These are phyloP conservation scores for Eulemur mongoz DNA, from an alignment of 2,797 vertebrate species.

Conservation along the genomic window DNA sequence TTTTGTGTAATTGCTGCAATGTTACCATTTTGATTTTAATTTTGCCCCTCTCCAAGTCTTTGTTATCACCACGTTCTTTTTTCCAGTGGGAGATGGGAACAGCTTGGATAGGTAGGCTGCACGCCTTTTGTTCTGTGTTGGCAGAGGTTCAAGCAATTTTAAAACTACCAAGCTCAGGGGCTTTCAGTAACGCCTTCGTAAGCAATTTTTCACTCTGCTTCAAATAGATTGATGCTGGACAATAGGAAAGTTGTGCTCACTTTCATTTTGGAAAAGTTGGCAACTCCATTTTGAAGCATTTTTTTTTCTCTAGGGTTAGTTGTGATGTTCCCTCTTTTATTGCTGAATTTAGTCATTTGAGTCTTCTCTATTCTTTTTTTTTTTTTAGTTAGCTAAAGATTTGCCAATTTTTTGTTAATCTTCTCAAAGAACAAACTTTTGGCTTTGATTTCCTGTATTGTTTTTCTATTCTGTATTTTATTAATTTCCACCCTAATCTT, in stretches of 20 bases:
- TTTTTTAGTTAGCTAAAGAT: neutral
- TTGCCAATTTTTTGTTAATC: neutral
- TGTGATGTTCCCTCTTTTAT: neutral
- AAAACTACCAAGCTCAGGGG: neutral
- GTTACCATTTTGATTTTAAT: constrained; percentile 20
- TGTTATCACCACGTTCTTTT: neutral
- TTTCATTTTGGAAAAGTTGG: neutral
- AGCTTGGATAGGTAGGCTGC: neutral
- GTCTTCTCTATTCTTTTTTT: neutral
- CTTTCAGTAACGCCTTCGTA: neutral
- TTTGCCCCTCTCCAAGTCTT: neutral
- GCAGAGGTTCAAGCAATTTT: neutral
- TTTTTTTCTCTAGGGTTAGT: neutral
- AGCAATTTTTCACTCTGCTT: neutral
- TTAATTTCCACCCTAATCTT: neutral
- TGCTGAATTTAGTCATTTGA: neutral
- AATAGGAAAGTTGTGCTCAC: neutral
- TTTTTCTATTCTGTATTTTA: neutral
- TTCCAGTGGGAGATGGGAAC: neutral
- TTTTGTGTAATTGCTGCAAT: constrained; percentile 15
- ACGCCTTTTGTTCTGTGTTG: neutral
- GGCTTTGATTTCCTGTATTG: neutral
- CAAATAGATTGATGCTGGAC: neutral
- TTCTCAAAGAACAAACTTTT: neutral
- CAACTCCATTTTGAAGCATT: neutral